Evolutionary conservation across 2,888 invertebrate species (phyloP), one percentile per base, ranked within the genome.

Genomic region (Troglohyphantes excavatus): DNA sequence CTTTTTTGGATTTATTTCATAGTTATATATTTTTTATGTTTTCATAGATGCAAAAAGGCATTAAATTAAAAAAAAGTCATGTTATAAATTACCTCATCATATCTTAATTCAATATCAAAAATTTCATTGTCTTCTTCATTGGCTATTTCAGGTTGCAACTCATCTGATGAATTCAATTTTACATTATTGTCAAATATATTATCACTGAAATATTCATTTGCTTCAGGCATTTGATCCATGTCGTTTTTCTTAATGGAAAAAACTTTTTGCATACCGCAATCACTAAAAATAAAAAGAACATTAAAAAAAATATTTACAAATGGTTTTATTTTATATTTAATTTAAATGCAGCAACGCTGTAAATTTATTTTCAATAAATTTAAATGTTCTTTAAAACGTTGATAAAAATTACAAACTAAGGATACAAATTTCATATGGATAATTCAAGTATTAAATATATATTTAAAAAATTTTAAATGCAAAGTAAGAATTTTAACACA

Each of bases 91-190:
- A 79, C 79, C 46, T 78, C 87, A 19, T 87, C 81, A 11, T 81
- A 81, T 67, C 53, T 88, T 68, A 81, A 46, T 65, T 88, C 87
- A n/a, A 88, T 19, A 67, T 88, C 81, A 81, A 88, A 88, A 11
- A 88, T 81, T 67, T 88, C 87, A 75, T 79, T 86, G 72, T 88
- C 87, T 81, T 88, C 87, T 33, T 87, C 87, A 81, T 81, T 88
- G 7, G 53, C 39, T 61, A 75, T 67, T 81, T 88, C 87, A 53
- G 53, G 21, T 3, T 78, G 86, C 17, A 86, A 65, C 39, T 81
- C 67, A 27, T 88, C 70, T 5, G 81, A 81, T 26, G 27, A 67
- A 67, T 33, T 72, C 13, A 72, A 72, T 33, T 70, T 61, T 59
- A 39, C 46, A 29, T 39, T 19, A 17, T 27, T 26, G 33, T 75